phyloP scores from a whole-genome alignment of 2,888 invertebrate genomes.

The Oscheius myriophilus region DNA sequence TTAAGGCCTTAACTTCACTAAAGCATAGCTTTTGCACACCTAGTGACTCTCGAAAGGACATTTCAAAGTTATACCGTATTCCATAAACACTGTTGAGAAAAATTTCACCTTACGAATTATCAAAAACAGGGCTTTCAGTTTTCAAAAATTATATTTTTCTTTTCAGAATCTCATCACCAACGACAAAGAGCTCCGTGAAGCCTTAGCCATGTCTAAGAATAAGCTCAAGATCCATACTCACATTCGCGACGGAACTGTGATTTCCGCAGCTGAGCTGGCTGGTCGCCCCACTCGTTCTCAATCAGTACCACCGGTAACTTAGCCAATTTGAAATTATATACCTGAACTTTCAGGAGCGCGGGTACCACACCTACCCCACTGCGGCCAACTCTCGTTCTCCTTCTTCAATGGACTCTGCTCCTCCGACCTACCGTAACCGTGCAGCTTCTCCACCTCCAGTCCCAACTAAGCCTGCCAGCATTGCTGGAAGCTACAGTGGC shows the following conservation, averaged over 20 bases:
- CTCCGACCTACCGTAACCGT: slow-evolving; percentile 42
- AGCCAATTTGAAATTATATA: neutral
- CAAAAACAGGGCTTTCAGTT: too few species aligned
- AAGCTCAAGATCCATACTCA: slow-evolving; percentile 64
- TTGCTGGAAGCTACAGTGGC: slow-evolving; percentile 22
- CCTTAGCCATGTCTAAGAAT: slow-evolving; percentile 54
- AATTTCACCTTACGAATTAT: too few species aligned
- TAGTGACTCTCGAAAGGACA: too few species aligned
- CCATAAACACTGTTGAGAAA: too few species aligned
- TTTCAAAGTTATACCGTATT: too few species aligned
- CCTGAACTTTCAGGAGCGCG: slow-evolving; percentile 46
- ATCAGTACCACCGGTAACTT: slow-evolving; percentile 57
- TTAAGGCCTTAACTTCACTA: neutral
- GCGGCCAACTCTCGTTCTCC: slow-evolving; percentile 56
- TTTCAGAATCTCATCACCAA: slow-evolving; percentile 55
- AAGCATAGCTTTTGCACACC: too few species aligned
- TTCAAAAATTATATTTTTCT: neutral
- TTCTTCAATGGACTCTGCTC: slow-evolving; percentile 58
- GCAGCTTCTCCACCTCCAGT: slow-evolving; percentile 43
- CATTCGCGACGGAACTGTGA: slow-evolving; percentile 52
- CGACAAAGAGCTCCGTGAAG: slow-evolving; percentile 62
- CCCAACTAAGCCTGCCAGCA: slow-evolving; percentile 35
- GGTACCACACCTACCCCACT: slow-evolving; percentile 58
- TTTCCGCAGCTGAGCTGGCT: slow-evolving; percentile 65
- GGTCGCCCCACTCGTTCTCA: slow-evolving; percentile 59